Percentiles rank a stretch among this genome's conserved stretches.
Evolutionary conservation across 2,113 vertebrate genomes (phyloP).

Genomic region (Todiramphus chloris): DNA sequence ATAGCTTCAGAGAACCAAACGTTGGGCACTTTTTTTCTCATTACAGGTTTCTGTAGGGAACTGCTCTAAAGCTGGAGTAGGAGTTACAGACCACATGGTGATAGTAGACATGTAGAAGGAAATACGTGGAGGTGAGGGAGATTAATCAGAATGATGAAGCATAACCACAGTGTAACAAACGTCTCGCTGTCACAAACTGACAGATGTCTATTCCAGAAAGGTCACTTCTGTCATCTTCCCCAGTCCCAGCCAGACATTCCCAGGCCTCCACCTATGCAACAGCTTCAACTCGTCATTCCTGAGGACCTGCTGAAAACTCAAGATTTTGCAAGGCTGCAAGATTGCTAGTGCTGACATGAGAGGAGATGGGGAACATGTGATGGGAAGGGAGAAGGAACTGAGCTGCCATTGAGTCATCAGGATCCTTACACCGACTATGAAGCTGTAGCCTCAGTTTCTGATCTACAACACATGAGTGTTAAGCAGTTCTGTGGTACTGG

Average conservation of each 20-base stretch:
- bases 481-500: not conserved
- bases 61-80: not conserved
- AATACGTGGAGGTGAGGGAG: not conserved
- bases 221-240: not conserved
- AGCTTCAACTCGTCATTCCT: not conserved
- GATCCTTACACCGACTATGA: not conserved
- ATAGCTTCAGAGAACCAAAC: not conserved
- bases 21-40: not conserved
- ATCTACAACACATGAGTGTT: not conserved
- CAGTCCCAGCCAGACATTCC: not conserved
- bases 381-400: not conserved
- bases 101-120: not conserved
- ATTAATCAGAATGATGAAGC: not conserved
- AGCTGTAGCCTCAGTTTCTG: not conserved
- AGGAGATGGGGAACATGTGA: not conserved
- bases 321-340: not conserved
- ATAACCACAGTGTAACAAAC: not conserved
- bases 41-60: not conserved
- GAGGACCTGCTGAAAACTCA: not conserved
- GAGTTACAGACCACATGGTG: not conserved
- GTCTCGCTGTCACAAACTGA: not conserved
- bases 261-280: rapidly evolving
- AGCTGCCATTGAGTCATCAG: not conserved
- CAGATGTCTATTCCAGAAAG: not conserved
- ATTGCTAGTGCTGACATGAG: not conserved